Percentiles rank a stretch among this genome's conserved stretches.
Conservation (phyloP, 2,888 invertebrate genomes). For the Dusona sp. region DNA sequence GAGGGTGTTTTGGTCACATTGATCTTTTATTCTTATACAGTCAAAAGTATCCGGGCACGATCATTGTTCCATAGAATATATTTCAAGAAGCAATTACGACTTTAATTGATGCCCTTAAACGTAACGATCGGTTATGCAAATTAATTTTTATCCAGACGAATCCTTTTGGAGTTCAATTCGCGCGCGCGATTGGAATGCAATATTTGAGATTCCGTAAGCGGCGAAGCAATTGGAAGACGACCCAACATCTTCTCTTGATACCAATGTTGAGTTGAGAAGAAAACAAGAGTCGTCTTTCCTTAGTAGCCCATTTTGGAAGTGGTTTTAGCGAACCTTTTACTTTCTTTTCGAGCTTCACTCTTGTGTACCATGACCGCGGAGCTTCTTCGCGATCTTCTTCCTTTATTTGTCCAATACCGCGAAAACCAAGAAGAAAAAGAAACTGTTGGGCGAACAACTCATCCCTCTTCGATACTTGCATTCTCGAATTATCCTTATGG, state of each 20-base stretch:
- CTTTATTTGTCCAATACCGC: slow-evolving; percentile 55
- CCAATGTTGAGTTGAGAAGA: slow-evolving; percentile 39
- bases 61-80: not conserved
- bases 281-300: slow-evolving; percentile 56
- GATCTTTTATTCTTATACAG: not conserved
- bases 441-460: slow-evolving; percentile 34
- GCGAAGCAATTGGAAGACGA: slow-evolving; percentile 45
- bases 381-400: slow-evolving; percentile 24
- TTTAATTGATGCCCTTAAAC: slow-evolving; percentile 36
- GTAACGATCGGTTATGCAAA: slow-evolving; percentile 53
- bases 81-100: slow-evolving; percentile 35
- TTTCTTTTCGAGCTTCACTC: slow-evolving; percentile 46
- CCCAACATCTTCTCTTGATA: not conserved
- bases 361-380: slow-evolving; percentile 13
- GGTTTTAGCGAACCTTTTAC: slow-evolving; percentile 53
- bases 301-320: slow-evolving; percentile 61
- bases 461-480: slow-evolving; percentile 64
- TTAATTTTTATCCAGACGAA: slow-evolving; percentile 39
- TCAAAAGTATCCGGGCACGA: not conserved
- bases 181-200: slow-evolving; percentile 40
- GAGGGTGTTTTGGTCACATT: not conserved
- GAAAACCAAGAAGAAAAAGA: slow-evolving; percentile 64
- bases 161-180: not conserved
- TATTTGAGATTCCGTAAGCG: slow-evolving; percentile 59
- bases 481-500: slow-evolving; percentile 76